phyloP scores from a whole-genome alignment of 1,140 invertebrate species.

The Drosophila obscura region DNA sequence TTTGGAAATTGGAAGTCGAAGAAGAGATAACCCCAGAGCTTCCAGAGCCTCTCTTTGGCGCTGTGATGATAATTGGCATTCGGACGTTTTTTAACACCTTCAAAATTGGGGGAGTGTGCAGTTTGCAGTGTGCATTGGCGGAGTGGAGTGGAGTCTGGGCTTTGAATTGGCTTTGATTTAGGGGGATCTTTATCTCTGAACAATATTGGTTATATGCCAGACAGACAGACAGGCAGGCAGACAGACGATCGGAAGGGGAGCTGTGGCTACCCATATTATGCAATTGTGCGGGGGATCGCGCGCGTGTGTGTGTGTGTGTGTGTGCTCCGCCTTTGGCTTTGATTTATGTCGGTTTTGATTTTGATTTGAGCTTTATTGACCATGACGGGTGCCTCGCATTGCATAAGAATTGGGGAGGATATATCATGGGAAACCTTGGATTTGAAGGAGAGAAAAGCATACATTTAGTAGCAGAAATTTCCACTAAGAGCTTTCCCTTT shows the following conservation, averaged over 20 bases:
- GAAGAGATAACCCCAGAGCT: conserved; percentile 38
- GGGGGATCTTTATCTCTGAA: conserved; percentile 69
- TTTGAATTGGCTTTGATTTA: conserved; percentile 30
- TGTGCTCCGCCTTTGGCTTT: conserved; percentile 46
- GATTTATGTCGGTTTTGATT: conserved; percentile 45
- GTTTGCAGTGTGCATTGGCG: conserved; percentile 11
- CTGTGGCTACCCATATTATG: conserved; percentile 50
- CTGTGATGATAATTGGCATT: conserved; percentile 37
- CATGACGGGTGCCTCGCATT: conserved; percentile 51
- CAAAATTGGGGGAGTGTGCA: conserved; percentile 27
- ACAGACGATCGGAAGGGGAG: conserved; percentile 6
- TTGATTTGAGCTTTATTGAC: conserved; percentile 50
- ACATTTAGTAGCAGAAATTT: too few species aligned
- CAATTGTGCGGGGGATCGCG: conserved; percentile 34
- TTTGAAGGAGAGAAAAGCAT: too few species aligned
- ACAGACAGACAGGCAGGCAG: too few species aligned
- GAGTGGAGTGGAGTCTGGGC: conserved; percentile 16
- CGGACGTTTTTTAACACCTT: conserved; percentile 64
- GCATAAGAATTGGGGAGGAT: conserved; percentile 10
- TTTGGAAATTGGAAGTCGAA: conserved; percentile 33
- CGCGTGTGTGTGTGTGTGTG: conserved; percentile 12
- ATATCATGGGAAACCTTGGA: too few species aligned
- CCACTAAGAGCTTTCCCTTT: too few species aligned
- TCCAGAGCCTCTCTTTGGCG: conserved; percentile 1
- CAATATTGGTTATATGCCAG: conserved; percentile 51